phyloP scores from a whole-genome alignment of 2,888 invertebrate genomes.

The Sarcophaga caerulescens region DNA sequence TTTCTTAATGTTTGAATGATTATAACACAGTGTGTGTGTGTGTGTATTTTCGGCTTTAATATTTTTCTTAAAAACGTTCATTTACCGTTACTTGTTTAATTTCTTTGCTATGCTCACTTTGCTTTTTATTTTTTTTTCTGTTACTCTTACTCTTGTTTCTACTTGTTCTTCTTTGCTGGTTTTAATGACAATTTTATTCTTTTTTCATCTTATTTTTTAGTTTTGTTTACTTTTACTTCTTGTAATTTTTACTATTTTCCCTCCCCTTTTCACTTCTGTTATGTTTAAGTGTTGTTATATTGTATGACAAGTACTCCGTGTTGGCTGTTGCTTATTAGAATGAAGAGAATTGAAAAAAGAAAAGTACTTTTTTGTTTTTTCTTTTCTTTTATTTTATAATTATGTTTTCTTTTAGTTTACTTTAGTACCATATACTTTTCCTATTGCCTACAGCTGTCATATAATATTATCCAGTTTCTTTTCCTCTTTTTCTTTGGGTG shows the following conservation, averaged over 20 bases:
- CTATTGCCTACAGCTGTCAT: constrained; percentile 66
- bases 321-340: not conserved
- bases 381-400: constrained; percentile 50
- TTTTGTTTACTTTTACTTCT: constrained; percentile 42
- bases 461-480: constrained; percentile 54
- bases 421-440: constrained; percentile 44
- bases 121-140: not conserved
- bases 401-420: constrained; percentile 64
- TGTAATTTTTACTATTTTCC: constrained; percentile 6
- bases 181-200: constrained; percentile 55
- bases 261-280: not conserved
- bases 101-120: constrained; percentile 14
- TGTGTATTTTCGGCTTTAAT: not conserved
- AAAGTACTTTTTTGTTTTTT: constrained; percentile 6
- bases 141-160: constrained; percentile 4
- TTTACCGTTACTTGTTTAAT: constrained; percentile 46
- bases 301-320: not conserved
- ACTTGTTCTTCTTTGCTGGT: constrained; percentile 24
- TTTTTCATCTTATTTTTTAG: constrained; percentile 13
- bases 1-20: not conserved
- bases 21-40: not conserved
- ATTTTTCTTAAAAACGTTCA: constrained; percentile 25
- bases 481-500: not conserved
- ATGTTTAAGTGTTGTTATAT: not conserved
- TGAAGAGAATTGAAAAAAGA: not conserved